Base-by-base conservation (phyloP, 2,797 vertebrate genomes). In the Enteromius treurensis region DNA sequence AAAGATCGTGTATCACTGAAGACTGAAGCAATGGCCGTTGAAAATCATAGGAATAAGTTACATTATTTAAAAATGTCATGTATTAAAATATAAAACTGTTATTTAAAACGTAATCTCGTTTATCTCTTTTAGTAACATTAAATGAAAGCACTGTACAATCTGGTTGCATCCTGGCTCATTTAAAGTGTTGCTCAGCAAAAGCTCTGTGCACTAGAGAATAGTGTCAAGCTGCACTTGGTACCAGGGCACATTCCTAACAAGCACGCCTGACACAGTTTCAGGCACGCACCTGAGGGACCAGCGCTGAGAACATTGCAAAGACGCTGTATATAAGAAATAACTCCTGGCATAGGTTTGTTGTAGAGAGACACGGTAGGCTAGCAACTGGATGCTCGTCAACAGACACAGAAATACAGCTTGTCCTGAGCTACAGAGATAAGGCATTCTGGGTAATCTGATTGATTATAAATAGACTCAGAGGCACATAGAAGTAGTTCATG, bases 261-360 rank as follows among this genome's bases (percentile, higher is more conserved):
- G 64, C 8, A 19, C 37, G 19, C 82, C 15, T 90, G 87, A 87
- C 82, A 14, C 89, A 82, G 70, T 84, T 84, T 84, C 87, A n/a
- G 32, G 13, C 9, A 26, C 4, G 15, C 37, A 74, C 51, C 62
- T 26, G 51, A 69, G 58, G 53, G 51, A 70, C 11, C 14, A 75
- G 29, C 14, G 9, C 55, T 76, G 23, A 68, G 47, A 42, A 45
- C 81, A 42, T 10, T 29, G 34, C 6, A 67, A 65, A 37, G n/a
- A 58, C 6, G 3, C 5, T 55, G 80, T 29, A 32, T 29, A 23
- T 32, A 19, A 60, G 55, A 45, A 5, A 45, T 34, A 68, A n/a
- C 64, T 58, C 17, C 47, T 76, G 34, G 62, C 19, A 34, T 21
- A 29, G 62, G 62, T 74, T 81, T 81, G 71, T 68, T 42, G 34